These are phyloP conservation scores for Rhabdophis nuchalis DNA, from an alignment of 2,797 vertebrate species.

Conservation along the genomic window DNA sequence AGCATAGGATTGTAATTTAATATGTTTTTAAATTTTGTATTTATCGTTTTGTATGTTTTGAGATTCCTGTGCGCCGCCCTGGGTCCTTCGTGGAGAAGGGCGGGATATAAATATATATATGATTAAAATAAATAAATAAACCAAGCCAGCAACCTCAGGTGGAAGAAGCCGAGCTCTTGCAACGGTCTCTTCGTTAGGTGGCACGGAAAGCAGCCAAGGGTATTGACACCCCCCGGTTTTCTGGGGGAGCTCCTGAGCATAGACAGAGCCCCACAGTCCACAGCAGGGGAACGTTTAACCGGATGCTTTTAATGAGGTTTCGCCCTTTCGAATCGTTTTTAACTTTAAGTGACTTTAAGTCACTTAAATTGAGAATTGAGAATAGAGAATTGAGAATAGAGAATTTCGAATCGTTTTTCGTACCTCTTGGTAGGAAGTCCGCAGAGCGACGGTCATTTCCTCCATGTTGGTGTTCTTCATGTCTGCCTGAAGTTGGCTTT, in stretches of 20 bases:
- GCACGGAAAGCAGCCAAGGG: neutral
- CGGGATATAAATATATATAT: too few species aligned
- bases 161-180: neutral
- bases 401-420: too few species aligned
- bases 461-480: conserved; percentile 81
- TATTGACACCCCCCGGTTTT: neutral
- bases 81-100: too few species aligned
- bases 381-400: too few species aligned
- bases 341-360: too few species aligned
- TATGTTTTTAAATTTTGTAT: too few species aligned
- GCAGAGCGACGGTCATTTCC: conserved; percentile 85
- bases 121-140: too few species aligned
- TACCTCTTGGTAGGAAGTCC: conserved; percentile 90
- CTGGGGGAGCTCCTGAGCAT: neutral
- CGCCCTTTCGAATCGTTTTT: neutral
- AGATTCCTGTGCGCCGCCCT: too few species aligned
- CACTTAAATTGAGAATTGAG: too few species aligned
- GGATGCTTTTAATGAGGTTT: neutral
- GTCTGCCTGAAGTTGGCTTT: conserved; percentile 86
- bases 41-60: too few species aligned
- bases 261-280: neutral
- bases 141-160: too few species aligned
- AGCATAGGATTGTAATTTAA: too few species aligned
- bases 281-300: neutral
- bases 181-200: neutral